Conservation (phyloP, 92 coral and sea anemone species). For the Paragorgia papillata region DNA sequence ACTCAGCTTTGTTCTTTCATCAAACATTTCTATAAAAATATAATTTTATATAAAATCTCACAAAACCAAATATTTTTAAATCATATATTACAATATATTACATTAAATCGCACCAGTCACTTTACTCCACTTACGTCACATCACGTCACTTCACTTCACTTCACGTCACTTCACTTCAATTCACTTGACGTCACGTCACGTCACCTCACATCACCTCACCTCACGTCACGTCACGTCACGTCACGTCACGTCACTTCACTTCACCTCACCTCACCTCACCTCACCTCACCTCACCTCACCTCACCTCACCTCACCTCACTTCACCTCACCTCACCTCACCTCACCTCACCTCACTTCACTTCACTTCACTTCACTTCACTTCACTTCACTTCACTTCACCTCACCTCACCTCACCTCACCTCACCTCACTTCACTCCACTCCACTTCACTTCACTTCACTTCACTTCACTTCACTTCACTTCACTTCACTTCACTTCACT, state of each 20-base stretch:
- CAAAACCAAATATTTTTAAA: no score
- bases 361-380: background rate
- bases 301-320: background rate
- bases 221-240: constrained; percentile 8
- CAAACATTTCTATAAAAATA: constrained; percentile 18
- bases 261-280: background rate
- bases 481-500: background rate
- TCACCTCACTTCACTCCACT: constrained; percentile 14
- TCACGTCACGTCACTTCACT: no score
- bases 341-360: background rate
- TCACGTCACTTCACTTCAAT: constrained; percentile 12
- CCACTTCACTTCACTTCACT: background rate
- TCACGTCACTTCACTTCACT: background rate
- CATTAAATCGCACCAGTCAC: no score
- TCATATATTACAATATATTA: no score
- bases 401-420: background rate
- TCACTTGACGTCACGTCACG: constrained; percentile 10
- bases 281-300: background rate
- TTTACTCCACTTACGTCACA: no score
- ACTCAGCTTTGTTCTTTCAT: constrained; percentile 8
- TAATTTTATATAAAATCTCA: background rate
- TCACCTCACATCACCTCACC: constrained; percentile 15
- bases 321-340: background rate
- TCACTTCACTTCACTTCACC: background rate
- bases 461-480: background rate